Evolutionary conservation across 2,888 invertebrate species (phyloP).

Genomic region (Pristionchus entomophagus): DNA sequence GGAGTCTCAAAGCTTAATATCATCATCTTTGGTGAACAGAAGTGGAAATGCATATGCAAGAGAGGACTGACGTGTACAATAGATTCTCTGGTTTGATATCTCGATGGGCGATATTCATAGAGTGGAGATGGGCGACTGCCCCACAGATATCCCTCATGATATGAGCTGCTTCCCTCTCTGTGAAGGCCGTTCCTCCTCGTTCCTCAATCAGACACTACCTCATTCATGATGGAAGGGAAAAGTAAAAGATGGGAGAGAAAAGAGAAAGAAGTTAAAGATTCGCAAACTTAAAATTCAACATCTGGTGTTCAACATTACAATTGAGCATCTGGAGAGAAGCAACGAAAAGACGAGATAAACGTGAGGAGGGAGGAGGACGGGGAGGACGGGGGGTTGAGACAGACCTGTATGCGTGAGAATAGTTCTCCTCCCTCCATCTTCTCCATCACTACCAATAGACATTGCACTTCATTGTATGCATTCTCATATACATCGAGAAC

Average conservation of each 20-base stretch:
- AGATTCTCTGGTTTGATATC: conserved; percentile 96
- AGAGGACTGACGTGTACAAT: conserved; percentile 83
- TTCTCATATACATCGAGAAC: conserved; percentile 96
- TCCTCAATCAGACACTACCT: conserved; percentile 78
- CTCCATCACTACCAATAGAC: conserved; percentile 98
- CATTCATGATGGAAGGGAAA: conserved; percentile 32
- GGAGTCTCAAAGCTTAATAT: background rate
- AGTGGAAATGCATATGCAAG: background rate
- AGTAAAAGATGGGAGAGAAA: background rate
- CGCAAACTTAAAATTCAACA: too few relatives aligned
- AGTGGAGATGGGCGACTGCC: conserved; percentile 93
- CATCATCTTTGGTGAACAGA: too few relatives aligned
- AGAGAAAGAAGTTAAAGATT: background rate
- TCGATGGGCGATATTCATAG: conserved; percentile 94
- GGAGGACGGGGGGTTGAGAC: background rate
- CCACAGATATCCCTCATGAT: conserved; percentile 95
- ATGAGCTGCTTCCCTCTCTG: conserved; percentile 93
- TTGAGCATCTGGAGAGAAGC: background rate
- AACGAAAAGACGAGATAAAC: background rate
- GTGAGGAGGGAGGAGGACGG: background rate
- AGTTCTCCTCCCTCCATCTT: conserved; percentile 99
- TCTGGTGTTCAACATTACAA: too few relatives aligned
- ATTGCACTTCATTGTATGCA: conserved; percentile 90
- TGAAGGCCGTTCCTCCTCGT: conserved; percentile 93
- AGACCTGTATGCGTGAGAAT: conserved; percentile 91